Conservation (phyloP, 2,113 vertebrate genomes). For the Erythrocercus mccallii region DNA sequence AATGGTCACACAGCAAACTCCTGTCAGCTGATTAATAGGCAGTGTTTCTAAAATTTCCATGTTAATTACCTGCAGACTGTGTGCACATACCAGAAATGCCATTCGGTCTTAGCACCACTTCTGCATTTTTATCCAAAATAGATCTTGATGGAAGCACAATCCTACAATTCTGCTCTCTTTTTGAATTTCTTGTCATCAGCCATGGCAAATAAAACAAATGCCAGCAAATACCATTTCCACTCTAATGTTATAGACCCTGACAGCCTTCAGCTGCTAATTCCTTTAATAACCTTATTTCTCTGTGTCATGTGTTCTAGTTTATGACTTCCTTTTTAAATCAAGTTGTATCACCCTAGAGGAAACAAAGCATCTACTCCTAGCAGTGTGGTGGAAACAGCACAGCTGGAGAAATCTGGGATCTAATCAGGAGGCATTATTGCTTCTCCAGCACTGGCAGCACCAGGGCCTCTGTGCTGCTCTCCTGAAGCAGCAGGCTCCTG, state of each 20-base stretch:
- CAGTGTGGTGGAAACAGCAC: constrained; percentile 24
- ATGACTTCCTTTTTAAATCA: constrained; percentile 58
- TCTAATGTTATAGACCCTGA: neutral
- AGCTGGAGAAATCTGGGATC: constrained; percentile 17
- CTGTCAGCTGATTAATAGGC: neutral
- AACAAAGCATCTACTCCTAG: neutral
- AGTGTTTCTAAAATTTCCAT: neutral
- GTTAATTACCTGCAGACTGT: neutral
- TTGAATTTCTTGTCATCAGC: neutral
- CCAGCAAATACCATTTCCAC: neutral
- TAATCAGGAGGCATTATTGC: constrained; percentile 49
- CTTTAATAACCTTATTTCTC: constrained; percentile 18
- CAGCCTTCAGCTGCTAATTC: constrained; percentile 32
- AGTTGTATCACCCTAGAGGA: constrained; percentile 22
- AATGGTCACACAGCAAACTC: neutral
- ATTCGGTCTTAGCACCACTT: neutral
- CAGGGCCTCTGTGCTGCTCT: neutral
- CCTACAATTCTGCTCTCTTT: neutral
- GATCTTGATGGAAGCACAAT: neutral
- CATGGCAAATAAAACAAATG: neutral
- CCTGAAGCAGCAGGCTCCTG: neutral
- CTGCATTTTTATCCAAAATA: neutral
- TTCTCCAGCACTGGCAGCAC: constrained; percentile 4
- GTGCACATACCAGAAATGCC: neutral
- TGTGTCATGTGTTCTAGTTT: constrained; percentile 23